These are phyloP conservation scores for Tetranychus urticae DNA, from an alignment of 1,140 invertebrate species.

Conservation along the genomic window DNA sequence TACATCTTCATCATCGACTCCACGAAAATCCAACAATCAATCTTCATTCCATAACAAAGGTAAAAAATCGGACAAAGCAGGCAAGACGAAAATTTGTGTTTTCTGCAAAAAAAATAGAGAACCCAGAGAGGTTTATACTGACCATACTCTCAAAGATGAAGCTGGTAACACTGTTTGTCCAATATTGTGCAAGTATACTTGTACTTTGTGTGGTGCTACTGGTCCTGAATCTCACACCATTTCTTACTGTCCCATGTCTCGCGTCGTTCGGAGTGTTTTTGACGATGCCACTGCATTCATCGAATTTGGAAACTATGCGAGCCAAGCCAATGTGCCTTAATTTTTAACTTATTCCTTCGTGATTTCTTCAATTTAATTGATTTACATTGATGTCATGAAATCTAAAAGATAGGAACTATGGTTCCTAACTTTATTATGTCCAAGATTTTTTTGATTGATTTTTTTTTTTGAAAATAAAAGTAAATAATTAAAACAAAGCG, in stretches of 20 bases:
- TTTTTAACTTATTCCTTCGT: too few species aligned
- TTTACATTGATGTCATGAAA: too few species aligned
- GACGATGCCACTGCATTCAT: neutral
- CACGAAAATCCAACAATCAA: neutral
- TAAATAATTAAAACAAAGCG: too few species aligned
- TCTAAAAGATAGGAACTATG: too few species aligned
- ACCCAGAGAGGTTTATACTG: slow-evolving; percentile 21
- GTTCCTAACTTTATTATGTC: too few species aligned
- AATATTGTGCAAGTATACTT: slow-evolving; percentile 25
- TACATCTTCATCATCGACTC: neutral
- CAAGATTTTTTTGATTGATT: too few species aligned
- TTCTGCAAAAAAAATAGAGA: slow-evolving; percentile 30
- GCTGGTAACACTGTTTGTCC: slow-evolving; percentile 26
- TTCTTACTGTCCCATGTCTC: slow-evolving; percentile 17
- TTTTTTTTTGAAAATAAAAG: too few species aligned
- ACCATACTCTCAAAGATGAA: slow-evolving; percentile 21
- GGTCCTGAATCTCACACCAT: slow-evolving; percentile 29
- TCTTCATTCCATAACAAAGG: neutral
- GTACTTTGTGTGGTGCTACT: slow-evolving; percentile 25
- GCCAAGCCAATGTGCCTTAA: too few species aligned
- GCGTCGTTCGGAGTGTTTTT: too few species aligned
- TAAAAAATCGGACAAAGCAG: too few species aligned
- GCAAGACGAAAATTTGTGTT: slow-evolving; percentile 18
- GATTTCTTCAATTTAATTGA: too few species aligned
- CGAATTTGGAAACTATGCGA: neutral